These are phyloP conservation scores for Bugulina stolonifera DNA, from an alignment of 2,888 invertebrate species.

Conservation along the genomic window DNA sequence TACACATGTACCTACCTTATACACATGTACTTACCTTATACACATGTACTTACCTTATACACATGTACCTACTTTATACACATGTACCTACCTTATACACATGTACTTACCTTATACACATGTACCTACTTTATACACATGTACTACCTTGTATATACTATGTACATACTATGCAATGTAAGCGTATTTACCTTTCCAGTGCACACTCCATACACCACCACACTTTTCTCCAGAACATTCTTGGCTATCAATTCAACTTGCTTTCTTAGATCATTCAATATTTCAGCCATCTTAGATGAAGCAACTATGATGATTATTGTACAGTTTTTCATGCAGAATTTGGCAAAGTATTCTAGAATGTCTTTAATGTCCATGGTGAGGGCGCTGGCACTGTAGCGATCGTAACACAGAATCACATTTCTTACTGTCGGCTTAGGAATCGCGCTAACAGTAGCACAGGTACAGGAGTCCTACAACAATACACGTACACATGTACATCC, in stretches of 20 bases:
- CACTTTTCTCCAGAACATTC: constrained; percentile 5
- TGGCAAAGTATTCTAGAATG: not conserved
- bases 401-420: constrained; percentile 23
- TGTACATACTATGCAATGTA: no score
- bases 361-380: constrained; percentile 23
- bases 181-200: not conserved
- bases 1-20: no score
- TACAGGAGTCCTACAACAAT: constrained; percentile 18
- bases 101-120: no score
- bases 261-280: not conserved
- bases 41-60: no score
- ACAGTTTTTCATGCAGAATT: constrained; percentile 19
- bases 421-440: constrained; percentile 21
- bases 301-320: constrained; percentile 17
- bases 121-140: no score
- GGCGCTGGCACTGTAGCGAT: not conserved
- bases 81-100: no score
- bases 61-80: no score
- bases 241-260: constrained; percentile 9
- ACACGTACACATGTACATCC: no score
- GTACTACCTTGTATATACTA: no score
- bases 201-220: constrained; percentile 4
- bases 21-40: no score
- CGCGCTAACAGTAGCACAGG: constrained; percentile 4
- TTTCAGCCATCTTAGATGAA: not conserved